Evolutionary conservation across 2,888 invertebrate species (phyloP).

Genomic region (Drosophila sordidula): DNA sequence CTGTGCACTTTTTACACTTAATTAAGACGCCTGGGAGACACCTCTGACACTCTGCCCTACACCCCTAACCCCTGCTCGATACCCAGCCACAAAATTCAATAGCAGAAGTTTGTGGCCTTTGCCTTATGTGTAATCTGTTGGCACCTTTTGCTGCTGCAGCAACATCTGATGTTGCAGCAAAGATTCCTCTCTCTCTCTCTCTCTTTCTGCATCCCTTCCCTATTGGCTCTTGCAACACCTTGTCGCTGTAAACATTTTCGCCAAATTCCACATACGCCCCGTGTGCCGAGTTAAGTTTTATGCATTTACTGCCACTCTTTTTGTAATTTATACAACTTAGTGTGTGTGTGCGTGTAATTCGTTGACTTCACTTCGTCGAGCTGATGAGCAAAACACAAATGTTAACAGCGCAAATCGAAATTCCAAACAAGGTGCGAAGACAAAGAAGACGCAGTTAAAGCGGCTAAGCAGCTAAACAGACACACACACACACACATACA

Average conservation of each 20-base stretch:
- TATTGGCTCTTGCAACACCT: constrained; percentile 35
- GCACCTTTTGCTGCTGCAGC: constrained; percentile 15
- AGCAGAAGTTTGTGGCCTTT: constrained; percentile 50
- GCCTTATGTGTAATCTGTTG: constrained; percentile 25
- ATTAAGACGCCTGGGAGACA: constrained; percentile 44
- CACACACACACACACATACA: background rate
- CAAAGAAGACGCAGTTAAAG: constrained; percentile 4
- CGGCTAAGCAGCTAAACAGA: constrained; percentile 13
- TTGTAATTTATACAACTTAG: constrained; percentile 66
- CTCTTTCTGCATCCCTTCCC: background rate
- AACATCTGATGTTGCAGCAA: constrained; percentile 1
- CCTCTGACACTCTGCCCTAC: constrained; percentile 6
- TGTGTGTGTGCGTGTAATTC: constrained; percentile 34
- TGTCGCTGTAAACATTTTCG: constrained; percentile 48
- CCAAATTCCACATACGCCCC: constrained; percentile 69
- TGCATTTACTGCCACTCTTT: constrained; percentile 32
- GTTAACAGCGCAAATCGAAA: constrained; percentile 37
- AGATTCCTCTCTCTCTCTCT: too few relatives aligned
- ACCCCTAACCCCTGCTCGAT: constrained; percentile 26
- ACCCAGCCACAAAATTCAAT: constrained; percentile 36
- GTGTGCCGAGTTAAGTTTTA: constrained; percentile 30
- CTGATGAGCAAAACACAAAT: constrained; percentile 69
- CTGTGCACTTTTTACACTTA: constrained; percentile 43
- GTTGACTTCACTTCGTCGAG: constrained; percentile 51
- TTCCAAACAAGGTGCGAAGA: constrained; percentile 24